Percentiles rank a stretch among this genome's conserved stretches.
phyloP scores from a whole-genome alignment of 1,140 invertebrate species.

The Drosophila mojavensis region DNA sequence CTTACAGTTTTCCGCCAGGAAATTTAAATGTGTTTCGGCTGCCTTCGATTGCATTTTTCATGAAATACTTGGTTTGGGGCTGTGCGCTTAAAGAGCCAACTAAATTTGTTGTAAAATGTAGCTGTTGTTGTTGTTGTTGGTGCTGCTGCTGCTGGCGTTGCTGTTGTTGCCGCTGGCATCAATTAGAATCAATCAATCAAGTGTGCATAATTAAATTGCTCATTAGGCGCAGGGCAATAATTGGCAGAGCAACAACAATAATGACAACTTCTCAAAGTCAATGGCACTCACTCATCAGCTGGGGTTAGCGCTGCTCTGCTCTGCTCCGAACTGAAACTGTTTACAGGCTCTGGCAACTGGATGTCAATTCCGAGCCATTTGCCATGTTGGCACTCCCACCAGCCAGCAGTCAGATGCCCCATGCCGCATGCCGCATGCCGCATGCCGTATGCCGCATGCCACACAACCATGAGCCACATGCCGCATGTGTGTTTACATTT shows the following conservation, averaged over 20 bases:
- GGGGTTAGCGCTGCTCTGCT: neutral
- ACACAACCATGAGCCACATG: neutral
- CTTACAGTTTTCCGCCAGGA: neutral
- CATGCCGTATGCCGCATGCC: neutral
- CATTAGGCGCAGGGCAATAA: slow-evolving; percentile 48
- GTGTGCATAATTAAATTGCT: slow-evolving; percentile 73
- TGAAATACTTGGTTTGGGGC: neutral
- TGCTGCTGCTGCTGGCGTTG: neutral
- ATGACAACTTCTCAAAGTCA: slow-evolving; percentile 30
- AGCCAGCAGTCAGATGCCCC: neutral
- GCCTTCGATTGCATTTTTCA: neutral
- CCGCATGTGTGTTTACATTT: slow-evolving; percentile 35
- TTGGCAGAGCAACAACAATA: slow-evolving; percentile 10
- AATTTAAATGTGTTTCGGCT: too few species aligned
- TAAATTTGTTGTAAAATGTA: neutral
- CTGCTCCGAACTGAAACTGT: neutral
- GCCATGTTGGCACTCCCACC: neutral
- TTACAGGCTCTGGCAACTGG: neutral
- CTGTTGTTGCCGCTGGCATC: slow-evolving; percentile 21
- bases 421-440: too few species aligned
- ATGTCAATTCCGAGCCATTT: slow-evolving; percentile 5
- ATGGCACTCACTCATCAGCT: slow-evolving; percentile 30
- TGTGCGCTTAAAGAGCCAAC: neutral
- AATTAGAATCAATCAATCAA: slow-evolving; percentile 75
- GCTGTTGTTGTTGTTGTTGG: neutral